A percentile compares a stretch with the other conserved stretches of the same genome.
phyloP scores from a whole-genome alignment of 2,888 invertebrate genomes.

The Ceriagrion tenellum region DNA sequence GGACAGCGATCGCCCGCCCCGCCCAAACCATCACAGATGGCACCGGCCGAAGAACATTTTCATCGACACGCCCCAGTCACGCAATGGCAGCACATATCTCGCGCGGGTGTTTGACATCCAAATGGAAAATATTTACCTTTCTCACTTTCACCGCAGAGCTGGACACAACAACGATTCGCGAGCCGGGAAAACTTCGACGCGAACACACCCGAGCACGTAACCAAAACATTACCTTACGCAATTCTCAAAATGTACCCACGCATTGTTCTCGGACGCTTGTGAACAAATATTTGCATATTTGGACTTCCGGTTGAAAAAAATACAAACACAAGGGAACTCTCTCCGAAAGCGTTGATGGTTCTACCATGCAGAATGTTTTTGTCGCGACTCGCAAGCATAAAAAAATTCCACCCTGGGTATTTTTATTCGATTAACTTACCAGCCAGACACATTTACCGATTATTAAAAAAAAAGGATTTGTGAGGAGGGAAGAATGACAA shows the following conservation, averaged over 20 bases:
- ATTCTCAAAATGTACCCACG: neutral
- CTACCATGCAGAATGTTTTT: too few species aligned
- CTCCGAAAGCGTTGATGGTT: too few species aligned
- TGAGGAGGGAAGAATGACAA: too few species aligned
- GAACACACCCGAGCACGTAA: neutral
- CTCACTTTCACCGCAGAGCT: neutral
- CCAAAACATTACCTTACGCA: neutral
- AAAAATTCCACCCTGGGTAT: too few species aligned
- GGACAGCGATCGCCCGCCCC: neutral
- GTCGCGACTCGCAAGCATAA: too few species aligned
- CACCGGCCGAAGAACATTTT: neutral
- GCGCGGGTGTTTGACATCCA: neutral
- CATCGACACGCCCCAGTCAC: neutral
- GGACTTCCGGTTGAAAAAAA: neutral
- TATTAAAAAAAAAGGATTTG: too few species aligned
- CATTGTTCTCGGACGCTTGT: neutral
- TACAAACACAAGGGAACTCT: neutral
- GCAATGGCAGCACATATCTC: neutral
- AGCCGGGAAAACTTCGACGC: neutral
- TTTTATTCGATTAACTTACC: too few species aligned
- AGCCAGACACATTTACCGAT: too few species aligned
- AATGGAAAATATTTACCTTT: neutral
- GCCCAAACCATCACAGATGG: neutral
- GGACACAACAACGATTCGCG: neutral
- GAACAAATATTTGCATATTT: neutral